Conservation (phyloP, 1,140 invertebrate species). For the Eurosta solidaginis region DNA sequence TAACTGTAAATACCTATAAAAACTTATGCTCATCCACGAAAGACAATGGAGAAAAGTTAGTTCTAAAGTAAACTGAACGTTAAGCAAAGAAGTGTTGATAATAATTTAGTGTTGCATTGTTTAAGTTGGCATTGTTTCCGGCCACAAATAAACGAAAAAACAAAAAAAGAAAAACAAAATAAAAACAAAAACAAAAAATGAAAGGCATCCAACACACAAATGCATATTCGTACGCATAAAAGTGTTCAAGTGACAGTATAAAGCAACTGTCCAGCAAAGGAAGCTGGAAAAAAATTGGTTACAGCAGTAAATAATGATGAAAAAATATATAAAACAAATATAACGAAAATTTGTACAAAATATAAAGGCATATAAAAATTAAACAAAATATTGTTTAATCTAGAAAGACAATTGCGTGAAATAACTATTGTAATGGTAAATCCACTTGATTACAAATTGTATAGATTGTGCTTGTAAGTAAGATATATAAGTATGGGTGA, state of each 20-base stretch:
- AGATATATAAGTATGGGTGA: too few species aligned
- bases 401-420: too few species aligned
- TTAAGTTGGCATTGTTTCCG: not conserved
- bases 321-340: not conserved
- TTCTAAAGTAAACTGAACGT: not conserved
- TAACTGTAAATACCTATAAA: not conserved
- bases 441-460: too few species aligned
- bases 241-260: too few species aligned
- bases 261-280: not conserved
- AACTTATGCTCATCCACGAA: not conserved
- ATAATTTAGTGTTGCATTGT: conserved; percentile 13
- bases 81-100: not conserved
- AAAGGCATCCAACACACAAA: not conserved
- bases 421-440: too few species aligned
- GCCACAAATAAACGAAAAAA: not conserved
- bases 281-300: not conserved
- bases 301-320: not conserved
- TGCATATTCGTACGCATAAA: not conserved
- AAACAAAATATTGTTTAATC: too few species aligned
- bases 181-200: not conserved
- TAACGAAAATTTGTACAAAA: not conserved
- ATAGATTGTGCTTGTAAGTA: too few species aligned
- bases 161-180: not conserved
- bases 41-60: too few species aligned
- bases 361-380: not conserved